phyloP scores from a whole-genome alignment of 1,140 invertebrate genomes.

The Centruroides sculpturatus region DNA sequence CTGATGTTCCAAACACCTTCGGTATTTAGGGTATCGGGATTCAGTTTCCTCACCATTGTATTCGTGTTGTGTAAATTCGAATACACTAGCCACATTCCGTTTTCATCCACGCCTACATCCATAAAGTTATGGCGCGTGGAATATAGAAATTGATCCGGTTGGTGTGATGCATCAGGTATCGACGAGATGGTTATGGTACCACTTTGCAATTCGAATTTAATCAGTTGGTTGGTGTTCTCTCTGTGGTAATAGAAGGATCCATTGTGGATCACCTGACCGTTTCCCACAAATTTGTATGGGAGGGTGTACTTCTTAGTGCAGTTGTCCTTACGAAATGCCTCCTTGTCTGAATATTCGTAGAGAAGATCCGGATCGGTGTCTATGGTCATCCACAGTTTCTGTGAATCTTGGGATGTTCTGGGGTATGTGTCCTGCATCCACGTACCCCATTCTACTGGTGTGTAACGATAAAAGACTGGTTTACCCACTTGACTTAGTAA shows the following conservation, averaged over 20 bases:
- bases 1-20: conserved; percentile 78
- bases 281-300: conserved; percentile 47
- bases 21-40: conserved; percentile 37
- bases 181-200: neutral
- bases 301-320: conserved; percentile 29
- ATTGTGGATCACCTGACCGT: conserved; percentile 76
- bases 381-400: conserved; percentile 70
- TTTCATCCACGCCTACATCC: conserved; percentile 87
- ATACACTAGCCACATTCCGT: conserved; percentile 45
- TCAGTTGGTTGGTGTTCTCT: conserved; percentile 34
- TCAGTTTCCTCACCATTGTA: conserved; percentile 66
- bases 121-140: conserved; percentile 42
- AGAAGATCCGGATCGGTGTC: conserved; percentile 53
- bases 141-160: conserved; percentile 40
- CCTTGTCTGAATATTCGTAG: conserved; percentile 59
- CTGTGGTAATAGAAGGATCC: conserved; percentile 83
- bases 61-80: conserved; percentile 64
- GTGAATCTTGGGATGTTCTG: conserved; percentile 37
- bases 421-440: conserved; percentile 72
- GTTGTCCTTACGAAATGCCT: conserved; percentile 35
- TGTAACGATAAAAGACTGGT: conserved; percentile 63
- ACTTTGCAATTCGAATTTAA: conserved; percentile 43
- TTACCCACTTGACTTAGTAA: conserved; percentile 78
- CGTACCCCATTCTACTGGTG: conserved; percentile 52
- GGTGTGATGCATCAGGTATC: conserved; percentile 24